Evolutionary conservation across 2,888 invertebrate genomes (phyloP), one percentile per base, ranked within the genome.

Genomic region (Dolichomitus sp.): DNA sequence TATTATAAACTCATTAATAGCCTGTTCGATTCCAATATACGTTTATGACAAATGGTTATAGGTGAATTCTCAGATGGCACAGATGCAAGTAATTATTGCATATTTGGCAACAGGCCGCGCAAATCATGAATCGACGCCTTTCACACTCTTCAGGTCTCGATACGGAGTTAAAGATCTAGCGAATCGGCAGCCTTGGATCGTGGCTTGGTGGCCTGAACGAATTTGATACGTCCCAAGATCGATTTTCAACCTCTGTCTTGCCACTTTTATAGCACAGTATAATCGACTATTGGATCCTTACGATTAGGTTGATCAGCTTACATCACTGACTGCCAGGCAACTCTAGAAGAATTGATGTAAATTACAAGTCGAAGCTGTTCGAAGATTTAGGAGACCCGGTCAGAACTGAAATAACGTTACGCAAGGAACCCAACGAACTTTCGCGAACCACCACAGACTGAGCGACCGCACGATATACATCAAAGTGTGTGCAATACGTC

Each of bases 161-260:
- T 17, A 48, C 12, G n/a, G 17, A 69, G 33, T 17, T 37, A 50
- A 45, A 40, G 33, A 75, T 14, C 61, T 14, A n/a, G 19, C 59
- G 70, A 65, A 70, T 74, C 65, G 78, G 19, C 27, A 78, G 84
- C 70, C 78, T 81, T 84, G 81, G 61, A 42, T 70, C 66, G 84
- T 68, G 84, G 84, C 83, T 81, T 83, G 37, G 83, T 78, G 83
- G 83, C 73, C 70, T 59, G 80, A 75, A 80, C 77, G 69, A 83
- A 84, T 83, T 75, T 40, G 74, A 84, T 84, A 69, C 75, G 80
- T 66, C 30, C 59, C 42, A 57, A 70, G 81, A 84, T 81, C 84
- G 57, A 84, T 84, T 78, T 78, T 72, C 84, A 84, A 81, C 69
- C 78, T 66, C 14, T 63, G 50, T 63, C 70, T 70, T 66, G 61